phyloP scores from a whole-genome alignment of 2,888 invertebrate genomes.

The Drosophila pseudotakahashii region DNA sequence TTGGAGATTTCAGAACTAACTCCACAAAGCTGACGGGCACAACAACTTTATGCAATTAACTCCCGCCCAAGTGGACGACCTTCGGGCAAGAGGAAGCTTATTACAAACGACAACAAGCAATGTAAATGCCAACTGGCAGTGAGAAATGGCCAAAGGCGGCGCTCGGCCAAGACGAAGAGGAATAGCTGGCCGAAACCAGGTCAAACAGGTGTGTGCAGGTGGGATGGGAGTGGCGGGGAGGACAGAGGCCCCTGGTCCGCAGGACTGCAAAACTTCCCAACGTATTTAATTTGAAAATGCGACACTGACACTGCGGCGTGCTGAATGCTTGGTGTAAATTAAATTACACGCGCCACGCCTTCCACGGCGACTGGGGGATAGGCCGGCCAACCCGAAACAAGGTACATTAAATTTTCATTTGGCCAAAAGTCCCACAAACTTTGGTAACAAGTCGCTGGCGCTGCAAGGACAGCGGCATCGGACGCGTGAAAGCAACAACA shows the following conservation, averaged over 20 bases:
- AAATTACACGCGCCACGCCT: slow-evolving; percentile 68
- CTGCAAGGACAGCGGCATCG: slow-evolving; percentile 19
- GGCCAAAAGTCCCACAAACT: slow-evolving; percentile 66
- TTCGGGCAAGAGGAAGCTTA: slow-evolving; percentile 31
- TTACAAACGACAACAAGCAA: slow-evolving; percentile 44
- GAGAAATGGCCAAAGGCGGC: slow-evolving; percentile 36
- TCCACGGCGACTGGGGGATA: slow-evolving; percentile 13
- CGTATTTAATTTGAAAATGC: slow-evolving; percentile 77
- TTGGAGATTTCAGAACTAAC: slow-evolving; percentile 11
- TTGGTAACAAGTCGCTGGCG: slow-evolving; percentile 49
- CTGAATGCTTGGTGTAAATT: slow-evolving; percentile 66
- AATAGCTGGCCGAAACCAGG: slow-evolving; percentile 33
- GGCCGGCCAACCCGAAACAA: slow-evolving; percentile 41
- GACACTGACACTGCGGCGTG: slow-evolving; percentile 74
- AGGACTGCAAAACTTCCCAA: slow-evolving; percentile 25
- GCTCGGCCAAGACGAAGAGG: slow-evolving; percentile 24
- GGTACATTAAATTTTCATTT: slow-evolving; percentile 75
- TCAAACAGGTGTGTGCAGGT: slow-evolving; percentile 32
- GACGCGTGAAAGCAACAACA: slow-evolving; percentile 33
- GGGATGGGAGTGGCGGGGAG: neutral
- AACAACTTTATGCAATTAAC: slow-evolving; percentile 44
- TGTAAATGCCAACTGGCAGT: slow-evolving; percentile 47
- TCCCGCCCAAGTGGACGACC: slow-evolving; percentile 11
- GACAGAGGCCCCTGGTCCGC: neutral
- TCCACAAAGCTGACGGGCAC: slow-evolving; percentile 17